Base-by-base conservation (phyloP, 2,888 invertebrate genomes). In the Archaeoteleia sp. region DNA sequence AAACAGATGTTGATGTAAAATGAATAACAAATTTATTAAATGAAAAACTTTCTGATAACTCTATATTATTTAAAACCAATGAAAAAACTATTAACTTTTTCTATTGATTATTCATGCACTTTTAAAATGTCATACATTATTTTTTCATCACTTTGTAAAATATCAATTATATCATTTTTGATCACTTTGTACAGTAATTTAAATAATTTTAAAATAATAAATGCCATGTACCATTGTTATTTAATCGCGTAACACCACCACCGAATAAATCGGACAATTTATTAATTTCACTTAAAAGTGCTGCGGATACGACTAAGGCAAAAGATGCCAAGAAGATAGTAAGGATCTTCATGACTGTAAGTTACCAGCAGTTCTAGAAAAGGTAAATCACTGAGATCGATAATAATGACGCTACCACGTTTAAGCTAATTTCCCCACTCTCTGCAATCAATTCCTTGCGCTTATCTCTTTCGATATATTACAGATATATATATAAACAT, bases 401-500 rank as follows among this genome's bases (percentile, higher is more conserved):
- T 51, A 39, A 65, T 57, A 57, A 13, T 34, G n/a, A 51, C 32
- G 29, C 43, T 29, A 46, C 37, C 29, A 54, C 39, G 51, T 57
- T 65, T 69, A 69, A 69, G 53, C 32, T 27, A 53, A 53, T 34
- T 53, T 48, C 61, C 61, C 69, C 69, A 60, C 65, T 65, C 55
- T 35, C 14, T 12, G 9, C 23, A 32, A 55, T 63, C 49, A 60
- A 30, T 40, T 53, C 60, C 39, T 67, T 53, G 27, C 48, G 3
- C 48, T 49, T 62, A 58, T 57, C 54, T 32, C 15, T 13, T 29
- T 29, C 20, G 37, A 37, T 51, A 48, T 54, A 54, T 57, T 35
- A 2, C 42, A 48, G 49, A 63, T 62, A 62, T n/a, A n/a, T n/a
- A n/a, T n/a, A n/a, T n/a, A n/a, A n/a, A n/a, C n/a, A n/a, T n/a